phyloP scores from a whole-genome alignment of 2,113 vertebrate genomes.

The Ramphastos sulfuratus region DNA sequence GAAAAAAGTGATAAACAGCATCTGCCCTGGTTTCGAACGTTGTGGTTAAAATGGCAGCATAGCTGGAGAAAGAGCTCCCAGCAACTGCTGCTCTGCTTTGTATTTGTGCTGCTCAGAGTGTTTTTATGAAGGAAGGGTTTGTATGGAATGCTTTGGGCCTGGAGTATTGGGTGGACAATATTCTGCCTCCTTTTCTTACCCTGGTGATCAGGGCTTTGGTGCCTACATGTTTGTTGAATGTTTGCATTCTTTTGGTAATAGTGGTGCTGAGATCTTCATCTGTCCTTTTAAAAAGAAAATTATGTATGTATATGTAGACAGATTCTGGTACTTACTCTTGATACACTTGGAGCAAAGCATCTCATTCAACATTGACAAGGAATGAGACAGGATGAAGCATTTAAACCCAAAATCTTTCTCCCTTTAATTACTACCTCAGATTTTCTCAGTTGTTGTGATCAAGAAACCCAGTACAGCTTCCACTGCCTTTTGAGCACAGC shows the following conservation, averaged over 20 bases:
- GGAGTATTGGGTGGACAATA: background rate
- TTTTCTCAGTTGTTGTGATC: background rate
- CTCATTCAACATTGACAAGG: background rate
- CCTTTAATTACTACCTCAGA: background rate
- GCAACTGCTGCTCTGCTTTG: background rate
- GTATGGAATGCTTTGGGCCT: background rate
- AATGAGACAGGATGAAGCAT: background rate
- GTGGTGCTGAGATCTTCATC: background rate
- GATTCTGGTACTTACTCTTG: background rate
- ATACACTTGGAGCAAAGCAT: background rate
- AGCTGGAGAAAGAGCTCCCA: background rate
- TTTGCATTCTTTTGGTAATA: background rate
- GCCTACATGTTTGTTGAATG: background rate
- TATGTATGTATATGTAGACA: background rate
- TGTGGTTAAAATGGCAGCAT: background rate
- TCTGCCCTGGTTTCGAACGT: rapidly evolving
- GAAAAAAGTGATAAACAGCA: background rate
- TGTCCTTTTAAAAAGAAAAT: background rate
- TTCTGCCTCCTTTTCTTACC: background rate
- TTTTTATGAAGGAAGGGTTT: background rate
- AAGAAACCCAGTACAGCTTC: background rate
- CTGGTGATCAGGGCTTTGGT: rapidly evolving
- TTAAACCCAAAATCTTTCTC: background rate
- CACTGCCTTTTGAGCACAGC: background rate
- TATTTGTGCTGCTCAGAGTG: background rate